Conservation (phyloP, 1,140 invertebrate species). For the Zelostemma sp. region DNA sequence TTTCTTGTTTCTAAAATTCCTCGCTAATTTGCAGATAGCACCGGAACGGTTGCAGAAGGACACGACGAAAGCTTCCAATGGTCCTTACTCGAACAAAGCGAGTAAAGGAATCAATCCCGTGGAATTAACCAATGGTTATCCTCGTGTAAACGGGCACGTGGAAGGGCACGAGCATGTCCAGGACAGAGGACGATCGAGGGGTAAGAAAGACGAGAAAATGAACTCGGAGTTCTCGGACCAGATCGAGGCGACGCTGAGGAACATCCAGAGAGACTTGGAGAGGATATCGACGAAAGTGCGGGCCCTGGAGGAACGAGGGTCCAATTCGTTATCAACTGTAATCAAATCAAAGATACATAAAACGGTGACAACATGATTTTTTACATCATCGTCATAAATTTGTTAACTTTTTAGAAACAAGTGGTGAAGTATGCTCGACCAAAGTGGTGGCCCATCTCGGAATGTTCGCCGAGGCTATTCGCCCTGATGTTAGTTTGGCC, state of each 20-base stretch:
- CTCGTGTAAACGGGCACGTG: conserved; percentile 26
- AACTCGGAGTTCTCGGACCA: conserved; percentile 60
- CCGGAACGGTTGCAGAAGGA: conserved; percentile 61
- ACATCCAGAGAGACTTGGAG: conserved; percentile 65
- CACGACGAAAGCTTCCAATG: conserved; percentile 48
- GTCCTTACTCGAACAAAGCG: conserved; percentile 30
- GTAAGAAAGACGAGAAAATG: conserved; percentile 54
- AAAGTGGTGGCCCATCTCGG: conserved; percentile 71
- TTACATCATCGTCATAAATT: too few species aligned
- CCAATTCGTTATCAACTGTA: conserved; percentile 29
- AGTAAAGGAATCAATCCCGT: conserved; percentile 35
- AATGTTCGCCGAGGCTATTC: conserved; percentile 72
- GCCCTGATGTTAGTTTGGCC: conserved; percentile 74
- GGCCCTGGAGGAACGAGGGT: conserved; percentile 59
- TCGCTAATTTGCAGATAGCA: conserved; percentile 50
- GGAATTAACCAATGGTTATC: conserved; percentile 56
- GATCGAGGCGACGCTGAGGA: conserved; percentile 59
- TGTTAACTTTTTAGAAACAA: conserved; percentile 49
- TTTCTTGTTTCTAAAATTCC: background rate
- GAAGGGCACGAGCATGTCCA: conserved; percentile 44
- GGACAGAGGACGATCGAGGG: conserved; percentile 53
- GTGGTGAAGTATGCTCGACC: conserved; percentile 47
- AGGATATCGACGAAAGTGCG: conserved; percentile 62
- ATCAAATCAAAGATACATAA: too few species aligned
- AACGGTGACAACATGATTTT: too few species aligned